phyloP scores from a whole-genome alignment of 2,113 vertebrate species.

The Mobula hypostoma region DNA sequence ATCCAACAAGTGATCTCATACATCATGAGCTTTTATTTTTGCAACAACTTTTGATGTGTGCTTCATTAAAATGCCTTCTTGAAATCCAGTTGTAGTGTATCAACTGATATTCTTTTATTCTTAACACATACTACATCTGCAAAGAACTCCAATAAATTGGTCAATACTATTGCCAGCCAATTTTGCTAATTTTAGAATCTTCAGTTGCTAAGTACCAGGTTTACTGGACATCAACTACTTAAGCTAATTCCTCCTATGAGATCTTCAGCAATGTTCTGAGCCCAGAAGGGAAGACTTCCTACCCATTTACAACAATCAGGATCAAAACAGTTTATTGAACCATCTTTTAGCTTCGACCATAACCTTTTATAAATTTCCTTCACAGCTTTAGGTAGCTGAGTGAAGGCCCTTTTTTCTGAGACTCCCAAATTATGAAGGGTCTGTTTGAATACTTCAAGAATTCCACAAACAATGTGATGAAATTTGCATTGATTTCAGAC shows the following conservation, averaged over 20 bases:
- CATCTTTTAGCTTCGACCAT: not conserved
- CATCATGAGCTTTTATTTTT: no score
- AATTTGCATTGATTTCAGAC: not conserved
- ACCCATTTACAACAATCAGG: not conserved
- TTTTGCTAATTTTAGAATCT: not conserved
- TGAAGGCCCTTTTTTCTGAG: not conserved
- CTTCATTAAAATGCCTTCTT: no score
- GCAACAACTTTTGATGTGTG: no score
- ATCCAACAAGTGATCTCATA: no score
- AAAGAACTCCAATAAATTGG: no score
- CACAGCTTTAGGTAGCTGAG: not conserved
- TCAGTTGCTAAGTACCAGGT: not conserved
- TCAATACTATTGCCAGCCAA: not conserved
- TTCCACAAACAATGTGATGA: not conserved
- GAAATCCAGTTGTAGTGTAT: no score
- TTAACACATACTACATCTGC: no score
- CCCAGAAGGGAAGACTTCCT: not conserved
- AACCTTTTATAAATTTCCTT: not conserved
- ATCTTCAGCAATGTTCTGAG: not conserved
- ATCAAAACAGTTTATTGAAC: not conserved
- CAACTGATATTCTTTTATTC: no score
- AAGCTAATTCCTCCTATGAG: not conserved
- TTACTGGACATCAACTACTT: not conserved
- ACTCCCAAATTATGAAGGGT: not conserved
- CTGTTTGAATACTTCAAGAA: not conserved